Evolutionary conservation across 2,113 vertebrate species (phyloP).

Genomic region (Engraulis encrasicolus): DNA sequence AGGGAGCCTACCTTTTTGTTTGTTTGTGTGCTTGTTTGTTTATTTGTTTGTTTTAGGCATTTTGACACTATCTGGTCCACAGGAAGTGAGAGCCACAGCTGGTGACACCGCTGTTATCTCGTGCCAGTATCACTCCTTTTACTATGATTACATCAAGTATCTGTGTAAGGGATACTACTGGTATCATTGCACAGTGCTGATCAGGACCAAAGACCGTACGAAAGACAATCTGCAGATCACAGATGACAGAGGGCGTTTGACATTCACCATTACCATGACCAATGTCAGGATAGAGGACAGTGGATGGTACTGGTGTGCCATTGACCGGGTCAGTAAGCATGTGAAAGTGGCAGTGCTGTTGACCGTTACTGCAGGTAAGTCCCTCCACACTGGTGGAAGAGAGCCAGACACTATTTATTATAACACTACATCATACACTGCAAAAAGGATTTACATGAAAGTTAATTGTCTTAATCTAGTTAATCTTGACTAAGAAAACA

Average conservation of each 20-base stretch:
- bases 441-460: no score
- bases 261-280: slow-evolving; percentile 36
- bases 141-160: slow-evolving; percentile 41
- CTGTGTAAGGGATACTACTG: slow-evolving; percentile 48
- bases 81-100: slow-evolving; percentile 25
- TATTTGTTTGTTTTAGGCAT: slow-evolving; percentile 29
- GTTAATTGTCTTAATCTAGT: no score
- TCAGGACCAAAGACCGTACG: not conserved
- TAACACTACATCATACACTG: no score
- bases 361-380: slow-evolving; percentile 34
- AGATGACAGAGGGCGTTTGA: slow-evolving; percentile 26
- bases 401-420: no score
- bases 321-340: slow-evolving; percentile 38
- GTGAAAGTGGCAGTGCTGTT: slow-evolving; percentile 23
- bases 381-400: no score
- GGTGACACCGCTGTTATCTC: slow-evolving; percentile 27
- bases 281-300: slow-evolving; percentile 18
- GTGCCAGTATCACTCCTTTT: slow-evolving; percentile 43
- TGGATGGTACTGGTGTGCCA: slow-evolving; percentile 51
- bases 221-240: not conserved
- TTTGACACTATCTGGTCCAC: slow-evolving; percentile 7
- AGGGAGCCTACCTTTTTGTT: no score
- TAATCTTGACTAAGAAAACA: no score
- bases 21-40: not conserved
- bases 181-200: slow-evolving; percentile 38